Base-by-base conservation (phyloP, 2,113 vertebrate species). In the Trogon surrucura region DNA sequence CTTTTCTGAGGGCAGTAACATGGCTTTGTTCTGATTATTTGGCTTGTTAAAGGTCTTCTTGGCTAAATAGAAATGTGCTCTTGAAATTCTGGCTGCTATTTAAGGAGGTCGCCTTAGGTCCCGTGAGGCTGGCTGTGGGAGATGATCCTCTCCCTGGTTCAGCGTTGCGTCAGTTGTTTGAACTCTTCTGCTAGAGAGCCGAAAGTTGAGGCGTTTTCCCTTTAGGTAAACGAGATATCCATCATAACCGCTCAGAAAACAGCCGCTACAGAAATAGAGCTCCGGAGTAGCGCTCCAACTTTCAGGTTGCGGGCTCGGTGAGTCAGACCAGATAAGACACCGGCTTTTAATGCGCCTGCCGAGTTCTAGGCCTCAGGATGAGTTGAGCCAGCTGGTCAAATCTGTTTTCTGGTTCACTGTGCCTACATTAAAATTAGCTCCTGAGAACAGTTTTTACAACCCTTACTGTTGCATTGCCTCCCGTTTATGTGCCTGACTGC, bases 391-490 rank as follows among this genome's bases (percentile, higher is more conserved):
- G 91, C 85, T 96, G 94, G 82, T 77, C 61, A 74, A 21, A 92
- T 80, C 92, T 84, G 7, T 95, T 95, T 96, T 94, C 94, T 96
- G 78, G 48, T 96, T 96, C 6, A 7, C 71, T 91, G 51, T 96
- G 86, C 88, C 81, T 91, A 45, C 74, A 67, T 96, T 95, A 92
- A 96, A 95, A 93, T 92, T 65, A 92, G 70, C 80, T 92, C 47
- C 38, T 5, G 64, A 91, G 86, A 95, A n/a, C 70, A 64, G 60
- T 89, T 87, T 45, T 54, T 80, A 25, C 71, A 65, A 78, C 54
- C 34, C 48, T 85, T 38, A 8, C 84, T 85, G 66, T 94, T 87
- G 60, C 36, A 3, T 45, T 96, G 73, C 80, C 62, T 91, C 75
- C 34, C 4, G 3, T 81, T 86, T 51, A 8, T 56, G n/a, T 53